Evolutionary conservation across 1,140 invertebrate species (phyloP).

Genomic region (Bilobella aurantiaca): DNA sequence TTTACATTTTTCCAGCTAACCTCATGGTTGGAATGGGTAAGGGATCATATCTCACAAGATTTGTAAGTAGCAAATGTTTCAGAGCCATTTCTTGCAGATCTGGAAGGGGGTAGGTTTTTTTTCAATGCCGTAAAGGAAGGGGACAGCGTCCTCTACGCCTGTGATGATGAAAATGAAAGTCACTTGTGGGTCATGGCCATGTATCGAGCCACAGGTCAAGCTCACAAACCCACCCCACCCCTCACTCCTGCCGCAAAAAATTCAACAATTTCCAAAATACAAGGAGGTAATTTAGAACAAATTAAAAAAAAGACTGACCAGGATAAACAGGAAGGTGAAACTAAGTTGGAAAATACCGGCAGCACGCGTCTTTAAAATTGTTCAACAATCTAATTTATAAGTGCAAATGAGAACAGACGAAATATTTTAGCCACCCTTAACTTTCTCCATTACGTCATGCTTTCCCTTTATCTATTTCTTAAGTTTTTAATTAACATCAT

Average conservation of each 20-base stretch:
- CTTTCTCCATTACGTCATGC: no score
- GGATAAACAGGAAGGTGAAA: no score
- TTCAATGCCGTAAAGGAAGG: slow-evolving; percentile 98
- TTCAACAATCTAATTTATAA: no score
- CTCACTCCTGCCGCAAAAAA: slow-evolving; percentile 71
- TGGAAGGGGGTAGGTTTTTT: slow-evolving; percentile 82
- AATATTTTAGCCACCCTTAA: no score
- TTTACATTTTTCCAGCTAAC: slow-evolving; percentile 67
- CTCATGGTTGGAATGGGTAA: slow-evolving; percentile 75
- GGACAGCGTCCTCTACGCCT: slow-evolving; percentile 91
- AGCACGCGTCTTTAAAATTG: no score
- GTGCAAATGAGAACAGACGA: no score
- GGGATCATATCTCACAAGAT: slow-evolving; percentile 14
- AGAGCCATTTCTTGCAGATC: slow-evolving; percentile 44
- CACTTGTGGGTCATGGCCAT: slow-evolving; percentile 98
- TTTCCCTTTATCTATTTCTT: not conserved
- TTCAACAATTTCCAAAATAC: slow-evolving; percentile 75
- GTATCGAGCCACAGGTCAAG: slow-evolving; percentile 96
- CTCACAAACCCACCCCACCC: slow-evolving; percentile 93
- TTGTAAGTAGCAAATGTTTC: not conserved
- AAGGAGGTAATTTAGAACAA: slow-evolving; percentile 55
- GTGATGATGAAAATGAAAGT: slow-evolving; percentile 96
- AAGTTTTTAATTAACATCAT: slow-evolving; percentile 22
- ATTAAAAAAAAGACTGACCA: no score
- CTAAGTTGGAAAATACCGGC: no score